Percentiles rank a stretch among this genome's conserved stretches.
Evolutionary conservation across 2,888 invertebrate species (phyloP).

Genomic region (Stenodema calcarata): DNA sequence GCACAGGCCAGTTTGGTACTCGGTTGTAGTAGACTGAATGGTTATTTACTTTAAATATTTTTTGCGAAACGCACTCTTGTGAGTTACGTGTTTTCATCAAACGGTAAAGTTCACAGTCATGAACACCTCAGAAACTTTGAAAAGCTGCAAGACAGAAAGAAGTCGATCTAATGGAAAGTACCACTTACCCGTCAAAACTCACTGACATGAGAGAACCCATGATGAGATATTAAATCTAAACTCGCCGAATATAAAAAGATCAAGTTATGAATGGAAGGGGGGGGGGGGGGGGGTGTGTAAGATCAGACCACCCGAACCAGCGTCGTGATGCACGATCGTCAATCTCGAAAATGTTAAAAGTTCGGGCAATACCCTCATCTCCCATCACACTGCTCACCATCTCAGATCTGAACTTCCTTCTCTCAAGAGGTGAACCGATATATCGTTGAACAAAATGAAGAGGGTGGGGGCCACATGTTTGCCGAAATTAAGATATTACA

Average conservation of each 20-base stretch:
- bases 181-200: background rate
- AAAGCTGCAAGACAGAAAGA: background rate
- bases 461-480: no score
- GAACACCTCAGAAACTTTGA: no score
- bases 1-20: no score
- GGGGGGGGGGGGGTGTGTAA: background rate
- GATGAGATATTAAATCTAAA: slow-evolving; percentile 20
- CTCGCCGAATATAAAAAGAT: background rate
- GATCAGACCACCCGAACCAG: slow-evolving; percentile 35
- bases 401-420: no score
- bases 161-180: background rate
- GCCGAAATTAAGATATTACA: no score
- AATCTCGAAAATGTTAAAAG: slow-evolving; percentile 44
- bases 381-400: background rate
- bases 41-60: no score
- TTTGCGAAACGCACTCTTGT: no score
- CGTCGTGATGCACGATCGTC: slow-evolving; percentile 49
- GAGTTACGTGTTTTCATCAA: no score
- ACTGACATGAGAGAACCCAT: background rate
- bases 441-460: background rate
- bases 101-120: no score
- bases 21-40: no score
- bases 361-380: background rate
- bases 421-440: no score
- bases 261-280: background rate